Percentiles rank a stretch among this genome's conserved stretches.
Conservation (phyloP, 2,888 invertebrate species). For the Holacanthella duospinosa region DNA sequence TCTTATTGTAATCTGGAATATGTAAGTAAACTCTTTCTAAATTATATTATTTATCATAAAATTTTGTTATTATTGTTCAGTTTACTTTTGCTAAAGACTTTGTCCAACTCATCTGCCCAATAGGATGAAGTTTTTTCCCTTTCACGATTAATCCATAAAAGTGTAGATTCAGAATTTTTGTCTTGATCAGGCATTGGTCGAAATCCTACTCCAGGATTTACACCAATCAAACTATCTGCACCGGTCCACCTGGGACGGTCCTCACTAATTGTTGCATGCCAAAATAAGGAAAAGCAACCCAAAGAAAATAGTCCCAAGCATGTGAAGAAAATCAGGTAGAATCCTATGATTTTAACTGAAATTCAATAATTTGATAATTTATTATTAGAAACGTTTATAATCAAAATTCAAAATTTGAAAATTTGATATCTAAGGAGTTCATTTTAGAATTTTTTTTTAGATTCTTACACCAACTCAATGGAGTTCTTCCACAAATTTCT, state of each 20-base stretch:
- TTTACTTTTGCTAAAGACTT: not conserved
- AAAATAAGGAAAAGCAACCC: constrained; percentile 86
- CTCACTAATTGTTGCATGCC: constrained; percentile 68
- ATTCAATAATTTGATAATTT: not conserved
- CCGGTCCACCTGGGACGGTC: constrained; percentile 82
- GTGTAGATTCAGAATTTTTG: not conserved
- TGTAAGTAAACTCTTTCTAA: too few species aligned
- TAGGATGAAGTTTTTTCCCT: not conserved
- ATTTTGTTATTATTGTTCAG: too few species aligned
- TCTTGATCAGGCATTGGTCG: constrained; percentile 68
- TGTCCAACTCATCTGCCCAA: not conserved
- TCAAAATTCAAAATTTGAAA: not conserved
- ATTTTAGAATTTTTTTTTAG: too few species aligned
- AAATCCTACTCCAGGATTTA: constrained; percentile 87
- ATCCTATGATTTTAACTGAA: constrained; percentile 68
- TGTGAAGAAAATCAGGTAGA: constrained; percentile 92
- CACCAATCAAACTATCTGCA: constrained; percentile 75
- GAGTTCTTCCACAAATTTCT: not conserved
- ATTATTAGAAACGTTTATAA: too few species aligned
- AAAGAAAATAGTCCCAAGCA: constrained; percentile 87
- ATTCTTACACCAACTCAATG: constrained; percentile 1
- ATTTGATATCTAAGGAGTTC: too few species aligned
- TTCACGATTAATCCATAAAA: not conserved
- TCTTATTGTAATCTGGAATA: too few species aligned
- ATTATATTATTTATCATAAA: too few species aligned